Evolutionary conservation across 2,797 vertebrate species (phyloP), one percentile per base, ranked within the genome.

Genomic region (Sciaenops ocellatus): DNA sequence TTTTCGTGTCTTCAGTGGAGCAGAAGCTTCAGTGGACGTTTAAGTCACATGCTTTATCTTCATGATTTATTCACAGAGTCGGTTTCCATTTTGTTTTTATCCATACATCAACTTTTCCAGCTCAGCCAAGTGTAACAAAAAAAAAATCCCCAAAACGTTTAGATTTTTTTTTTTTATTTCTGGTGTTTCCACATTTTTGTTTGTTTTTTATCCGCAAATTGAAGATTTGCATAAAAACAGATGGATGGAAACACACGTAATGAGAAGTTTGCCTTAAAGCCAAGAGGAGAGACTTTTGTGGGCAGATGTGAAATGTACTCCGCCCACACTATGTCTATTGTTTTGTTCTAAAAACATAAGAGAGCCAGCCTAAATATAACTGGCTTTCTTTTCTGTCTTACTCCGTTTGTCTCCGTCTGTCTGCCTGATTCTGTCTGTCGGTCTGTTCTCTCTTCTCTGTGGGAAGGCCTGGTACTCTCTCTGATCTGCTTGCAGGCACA

Each of bases 341-440:
- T 87, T 80, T 88, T 86, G 56, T 78, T 74, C 50, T 76, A 60
- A 84, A 84, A 72, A 66, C 56, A 82, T 56, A 34, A 68, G 54
- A 62, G 60, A 69, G 59, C 2, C 72, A 38, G 28, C 47, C 76
- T 80, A 88, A 77, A 82, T 84, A 81, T 83, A 83, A 83, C 79
- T n/a, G 13, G 15, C 4, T 77, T 73, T 12, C 72, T 75, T 79
- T 81, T 73, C 83, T 34, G n/a, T 82, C 66, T 81, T 76, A 61
- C 78, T 86, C 84, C 62, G 41, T 70, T 59, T 64, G 63, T 73
- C 67, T 78, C 67, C 64, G 15, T 66, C 63, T 68, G 71, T 64
- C 62, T 74, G 57, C 20, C 72, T 85, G 66, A 64, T 63, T 86
- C 64, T 75, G 41, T 73, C 84, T 79, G 59, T 82, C 80, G 55